These are phyloP conservation scores for Drosophila niveifrons DNA, from an alignment of 2,888 invertebrate species.

Conservation along the genomic window DNA sequence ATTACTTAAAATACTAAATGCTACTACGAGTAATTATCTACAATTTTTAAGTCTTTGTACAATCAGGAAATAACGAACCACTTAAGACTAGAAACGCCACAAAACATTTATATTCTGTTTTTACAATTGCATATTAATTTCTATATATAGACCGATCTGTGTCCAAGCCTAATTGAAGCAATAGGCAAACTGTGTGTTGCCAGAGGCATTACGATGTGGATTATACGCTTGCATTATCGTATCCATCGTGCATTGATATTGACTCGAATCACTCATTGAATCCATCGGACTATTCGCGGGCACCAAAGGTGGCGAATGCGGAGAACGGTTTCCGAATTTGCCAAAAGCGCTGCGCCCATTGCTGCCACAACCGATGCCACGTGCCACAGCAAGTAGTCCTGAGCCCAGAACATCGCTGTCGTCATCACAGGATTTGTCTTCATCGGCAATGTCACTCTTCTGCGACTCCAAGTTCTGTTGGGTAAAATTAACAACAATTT, in stretches of 20 bases:
- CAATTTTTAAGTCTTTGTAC: conserved; percentile 75
- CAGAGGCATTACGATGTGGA: conserved; percentile 73
- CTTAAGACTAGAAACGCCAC: conserved; percentile 37
- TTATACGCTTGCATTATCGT: conserved; percentile 83
- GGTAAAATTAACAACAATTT: too few relatives aligned
- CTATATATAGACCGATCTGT: not conserved
- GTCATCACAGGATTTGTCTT: conserved; percentile 64
- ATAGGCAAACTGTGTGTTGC: conserved; percentile 74
- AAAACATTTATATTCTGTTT: conserved; percentile 41
- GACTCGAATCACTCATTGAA: conserved; percentile 58
- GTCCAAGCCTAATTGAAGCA: conserved; percentile 66
- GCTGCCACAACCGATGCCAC: conserved; percentile 40
- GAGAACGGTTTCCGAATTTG: conserved; percentile 62
- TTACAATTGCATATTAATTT: conserved; percentile 28
- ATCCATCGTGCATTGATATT: conserved; percentile 81
- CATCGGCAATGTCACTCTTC: conserved; percentile 48
- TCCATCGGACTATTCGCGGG: conserved; percentile 36
- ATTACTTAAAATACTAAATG: conserved; percentile 36
- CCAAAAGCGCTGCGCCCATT: conserved; percentile 55
- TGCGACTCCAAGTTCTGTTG: conserved; percentile 65
- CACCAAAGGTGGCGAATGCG: conserved; percentile 28
- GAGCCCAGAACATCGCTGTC: conserved; percentile 54
- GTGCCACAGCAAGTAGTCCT: conserved; percentile 56
- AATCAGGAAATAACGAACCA: conserved; percentile 71
- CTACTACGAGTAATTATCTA: conserved; percentile 50